Percentiles rank a stretch among this genome's conserved stretches.
Evolutionary conservation across 1,140 invertebrate species (phyloP).

Genomic region (Ooceraea biroi): DNA sequence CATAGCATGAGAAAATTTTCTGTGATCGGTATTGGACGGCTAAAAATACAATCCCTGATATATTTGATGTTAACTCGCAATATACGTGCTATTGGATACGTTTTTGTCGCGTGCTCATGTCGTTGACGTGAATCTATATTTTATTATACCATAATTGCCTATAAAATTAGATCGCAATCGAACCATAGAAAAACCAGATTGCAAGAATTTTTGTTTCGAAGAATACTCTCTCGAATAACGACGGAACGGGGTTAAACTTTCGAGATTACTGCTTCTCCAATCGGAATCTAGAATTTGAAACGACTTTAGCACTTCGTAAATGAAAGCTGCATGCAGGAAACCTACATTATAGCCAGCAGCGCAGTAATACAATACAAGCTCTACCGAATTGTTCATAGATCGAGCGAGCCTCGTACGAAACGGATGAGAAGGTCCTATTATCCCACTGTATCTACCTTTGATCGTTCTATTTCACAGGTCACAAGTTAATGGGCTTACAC

Average conservation of each 20-base stretch:
- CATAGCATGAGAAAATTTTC: neutral
- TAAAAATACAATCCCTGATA: conserved; percentile 32
- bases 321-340: conserved; percentile 31
- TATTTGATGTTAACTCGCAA: neutral
- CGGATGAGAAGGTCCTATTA: conserved; percentile 19
- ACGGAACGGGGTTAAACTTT: conserved; percentile 37
- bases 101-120: neutral
- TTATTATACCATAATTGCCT: neutral
- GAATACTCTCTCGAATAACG: neutral
- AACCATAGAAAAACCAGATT: neutral
- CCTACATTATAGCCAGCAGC: conserved; percentile 1
- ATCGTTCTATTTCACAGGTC: conserved; percentile 36
- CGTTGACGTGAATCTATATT: neutral
- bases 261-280: conserved; percentile 22
- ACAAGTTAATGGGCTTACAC: conserved; percentile 17
- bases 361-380: conserved; percentile 38
- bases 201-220: neutral
- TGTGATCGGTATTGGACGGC: neutral
- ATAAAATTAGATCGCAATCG: neutral
- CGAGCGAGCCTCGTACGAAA: conserved; percentile 16
- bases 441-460: conserved; percentile 17
- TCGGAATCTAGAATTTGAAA: conserved; percentile 1
- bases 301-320: conserved; percentile 60
- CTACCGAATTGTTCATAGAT: conserved; percentile 44
- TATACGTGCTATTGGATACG: neutral